Evolutionary conservation across 2,113 vertebrate species (phyloP), one percentile per base, ranked within the genome.

Genomic region (Fregata magnificens): DNA sequence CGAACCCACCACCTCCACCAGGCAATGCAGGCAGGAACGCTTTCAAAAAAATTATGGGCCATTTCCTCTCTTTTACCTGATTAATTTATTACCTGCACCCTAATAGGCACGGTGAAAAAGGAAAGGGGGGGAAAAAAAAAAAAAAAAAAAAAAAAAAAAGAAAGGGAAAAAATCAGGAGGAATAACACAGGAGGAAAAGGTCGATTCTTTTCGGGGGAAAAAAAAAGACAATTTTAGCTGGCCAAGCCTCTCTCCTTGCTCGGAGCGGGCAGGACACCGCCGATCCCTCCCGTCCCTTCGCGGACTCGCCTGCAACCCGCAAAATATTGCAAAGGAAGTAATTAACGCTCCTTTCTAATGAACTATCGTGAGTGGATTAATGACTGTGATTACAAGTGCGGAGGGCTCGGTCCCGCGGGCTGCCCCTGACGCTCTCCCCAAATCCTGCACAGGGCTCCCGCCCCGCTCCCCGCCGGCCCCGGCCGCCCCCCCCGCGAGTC

Each of bases 281-380:
- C 44, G 2, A 13, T 72, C 45, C 49, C 87, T 87, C 53, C 25
- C 11, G n/a, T 78, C 36, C 79, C 44, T 81, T 70, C 59, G 31
- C 15, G 13, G 38, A 21, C 40, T 89, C 31, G 5, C 25, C 20
- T 8, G 83, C 31, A 86, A 73, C 40, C 58, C 49, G 20, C 88
- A 93, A 95, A 95, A 61, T 73, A 36, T 40, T 11, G 62, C 62
- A 50, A 80, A 94, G 77, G 66, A 84, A 89, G 61, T 80, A 91
- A 93, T 31, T 89, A 83, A 45, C 3, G 4, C 62, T 95, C 26
- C 13, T 87, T 91, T 77, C 53, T 42, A 73, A 70, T 62, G 91
- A 87, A 91, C 87, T 91, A 76, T 91, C 59, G 62, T 52, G 58
- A 65, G 38, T 38, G 38, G 53, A 94, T 87, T 80, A 69, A 17